Evolutionary conservation across 2,888 invertebrate genomes (phyloP), one percentile per base, ranked within the genome.

Genomic region (Hypolimnas misippus): DNA sequence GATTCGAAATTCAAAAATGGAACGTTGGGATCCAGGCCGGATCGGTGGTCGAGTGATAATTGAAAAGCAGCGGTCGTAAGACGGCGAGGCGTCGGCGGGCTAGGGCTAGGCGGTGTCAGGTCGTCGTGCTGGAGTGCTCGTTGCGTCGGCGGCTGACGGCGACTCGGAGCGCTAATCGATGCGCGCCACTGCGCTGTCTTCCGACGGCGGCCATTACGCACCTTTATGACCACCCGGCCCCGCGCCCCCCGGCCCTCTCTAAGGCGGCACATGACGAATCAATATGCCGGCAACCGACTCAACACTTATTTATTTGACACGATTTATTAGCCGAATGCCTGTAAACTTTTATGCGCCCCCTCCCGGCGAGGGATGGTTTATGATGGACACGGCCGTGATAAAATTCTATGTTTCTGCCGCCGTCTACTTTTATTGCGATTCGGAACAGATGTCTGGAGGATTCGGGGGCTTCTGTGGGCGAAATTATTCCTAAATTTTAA

Each of bases 201-300:
- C 93, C 93, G 92, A 91, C 90, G 86, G 91, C 93, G 93, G 93
- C 94, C 94, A 94, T 95, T 95, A 95, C 95, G 95, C 95, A 95
- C 94, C 94, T 94, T 94, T 94, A 94, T 94, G 93, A 94, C 92
- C 89, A 85, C 85, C 87, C 83, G 76, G 78, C 77, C 79, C 80
- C 79, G 77, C 77, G 75, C 76, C 76, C 75, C 76, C 46, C 69
- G 21, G 58, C 63, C 70, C 82, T 81, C 84, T 83, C 84, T 79
- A 88, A 88, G 88, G 88, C 89, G 88, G 88, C 89, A 89, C 89
- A 90, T 92, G 91, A 91, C 92, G 90, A 92, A 92, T 92, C 92
- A 92, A 92, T 92, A 92, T 92, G 92, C 91, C 89, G 87, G 87
- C 87, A 84, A 91, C 90, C 89, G 87, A 90, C 91, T 92, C 91